A percentile compares a stretch with the other conserved stretches of the same genome.
Conservation (phyloP, 2,888 invertebrate species). For the Aleiodes alternator region DNA sequence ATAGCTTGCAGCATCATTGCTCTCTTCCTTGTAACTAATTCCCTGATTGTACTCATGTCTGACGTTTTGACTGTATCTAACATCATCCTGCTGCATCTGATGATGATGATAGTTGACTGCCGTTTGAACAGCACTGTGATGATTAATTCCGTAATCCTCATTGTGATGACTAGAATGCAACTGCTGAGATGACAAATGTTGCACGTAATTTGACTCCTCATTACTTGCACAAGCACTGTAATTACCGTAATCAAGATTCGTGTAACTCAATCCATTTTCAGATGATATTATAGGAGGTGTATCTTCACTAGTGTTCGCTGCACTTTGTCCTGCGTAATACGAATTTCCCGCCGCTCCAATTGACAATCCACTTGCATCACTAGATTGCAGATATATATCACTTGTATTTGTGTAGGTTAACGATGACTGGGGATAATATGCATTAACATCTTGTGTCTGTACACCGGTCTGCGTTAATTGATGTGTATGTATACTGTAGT, state of each 20-base stretch:
- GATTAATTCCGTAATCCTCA: constrained; percentile 74
- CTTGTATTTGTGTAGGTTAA: constrained; percentile 72
- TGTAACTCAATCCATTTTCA: constrained; percentile 92
- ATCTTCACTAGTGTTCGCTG: constrained; percentile 72
- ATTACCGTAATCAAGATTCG: constrained; percentile 87
- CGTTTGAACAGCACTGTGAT: constrained; percentile 68
- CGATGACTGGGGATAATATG: constrained; percentile 71
- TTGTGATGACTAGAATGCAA: constrained; percentile 63
- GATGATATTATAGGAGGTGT: constrained; percentile 86
- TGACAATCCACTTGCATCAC: constrained; percentile 53
- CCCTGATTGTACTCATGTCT: constrained; percentile 73
- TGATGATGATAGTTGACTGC: constrained; percentile 28
- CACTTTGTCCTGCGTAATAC: constrained; percentile 66
- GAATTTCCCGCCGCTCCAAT: constrained; percentile 68
- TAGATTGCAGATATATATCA: constrained; percentile 56
- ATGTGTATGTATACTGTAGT: constrained; percentile 56
- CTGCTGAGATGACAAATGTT: constrained; percentile 44
- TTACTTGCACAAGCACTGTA: constrained; percentile 64
- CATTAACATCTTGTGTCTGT: constrained; percentile 69
- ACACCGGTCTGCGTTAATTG: constrained; percentile 69
- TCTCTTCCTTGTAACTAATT: constrained; percentile 80
- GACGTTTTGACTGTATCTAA: constrained; percentile 34
- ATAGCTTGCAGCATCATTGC: constrained; percentile 69
- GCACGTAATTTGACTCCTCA: constrained; percentile 75
- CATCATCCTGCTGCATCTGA: constrained; percentile 31